These are phyloP conservation scores for Erebia ligea DNA, from an alignment of 2,888 invertebrate genomes.

Conservation along the genomic window DNA sequence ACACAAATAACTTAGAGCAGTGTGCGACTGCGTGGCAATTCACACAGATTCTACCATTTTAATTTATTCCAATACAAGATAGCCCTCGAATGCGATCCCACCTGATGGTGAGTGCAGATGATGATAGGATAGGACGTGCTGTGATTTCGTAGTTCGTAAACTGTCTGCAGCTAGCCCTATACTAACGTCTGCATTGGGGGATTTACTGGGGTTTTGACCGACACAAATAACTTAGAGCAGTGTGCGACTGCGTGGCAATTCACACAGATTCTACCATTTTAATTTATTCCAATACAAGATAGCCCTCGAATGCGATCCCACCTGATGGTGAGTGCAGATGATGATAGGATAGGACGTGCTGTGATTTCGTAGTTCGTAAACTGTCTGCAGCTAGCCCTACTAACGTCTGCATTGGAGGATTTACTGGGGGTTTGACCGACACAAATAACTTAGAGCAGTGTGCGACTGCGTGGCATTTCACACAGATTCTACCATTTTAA, in stretches of 20 bases:
- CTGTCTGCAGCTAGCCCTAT: slow-evolving; percentile 33
- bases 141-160: slow-evolving; percentile 25
- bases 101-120: no score
- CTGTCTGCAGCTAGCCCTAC: slow-evolving; percentile 34
- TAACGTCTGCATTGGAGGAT: slow-evolving; percentile 29
- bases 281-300: no score
- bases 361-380: slow-evolving; percentile 25
- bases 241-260: background rate
- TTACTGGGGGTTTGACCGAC: slow-evolving; percentile 27
- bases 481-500: background rate
- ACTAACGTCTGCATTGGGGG: slow-evolving; percentile 28
- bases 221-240: slow-evolving; percentile 10
- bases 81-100: no score
- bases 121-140: background rate
- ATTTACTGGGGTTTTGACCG: slow-evolving; percentile 31
- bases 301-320: no score
- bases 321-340: no score
- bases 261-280: background rate
- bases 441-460: slow-evolving; percentile 9
- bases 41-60: background rate
- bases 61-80: no score
- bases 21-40: background rate
- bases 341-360: background rate
- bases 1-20: slow-evolving; percentile 10
- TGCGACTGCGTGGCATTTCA: slow-evolving; percentile 4